Evolutionary conservation across 1,140 invertebrate species (phyloP).

Genomic region (Coboldia fuscipes): DNA sequence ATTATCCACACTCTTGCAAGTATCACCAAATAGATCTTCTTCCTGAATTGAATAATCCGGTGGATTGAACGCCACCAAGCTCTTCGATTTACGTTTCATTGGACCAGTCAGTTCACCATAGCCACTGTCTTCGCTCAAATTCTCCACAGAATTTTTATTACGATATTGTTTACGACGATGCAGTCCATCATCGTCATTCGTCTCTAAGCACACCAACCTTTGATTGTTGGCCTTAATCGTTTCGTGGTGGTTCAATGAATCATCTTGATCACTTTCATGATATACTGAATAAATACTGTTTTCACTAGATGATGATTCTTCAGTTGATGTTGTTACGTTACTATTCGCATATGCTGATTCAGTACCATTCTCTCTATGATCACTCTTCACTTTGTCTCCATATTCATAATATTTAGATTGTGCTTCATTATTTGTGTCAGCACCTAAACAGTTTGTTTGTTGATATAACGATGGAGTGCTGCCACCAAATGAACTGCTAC

Average conservation of each 20-base stretch:
- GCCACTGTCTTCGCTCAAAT: conserved; percentile 51
- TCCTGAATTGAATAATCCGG: conserved; percentile 11
- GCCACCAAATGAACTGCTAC: neutral
- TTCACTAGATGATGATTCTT: neutral
- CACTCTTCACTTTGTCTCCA: neutral
- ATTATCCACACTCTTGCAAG: conserved; percentile 3
- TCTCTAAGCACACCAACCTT: too few species aligned
- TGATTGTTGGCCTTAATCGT: too few species aligned
- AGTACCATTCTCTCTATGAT: too few species aligned
- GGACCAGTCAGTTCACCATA: conserved; percentile 35
- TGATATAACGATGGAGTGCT: conserved; percentile 6
- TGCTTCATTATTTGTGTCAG: too few species aligned
- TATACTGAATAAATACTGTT: neutral
- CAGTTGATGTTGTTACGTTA: neutral
- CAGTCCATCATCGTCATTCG: neutral
- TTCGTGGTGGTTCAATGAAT: too few species aligned
- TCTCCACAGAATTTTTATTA: conserved; percentile 40
- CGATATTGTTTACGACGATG: conserved; percentile 1
- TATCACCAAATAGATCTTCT: conserved; percentile 11
- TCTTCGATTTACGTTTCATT: conserved; percentile 21
- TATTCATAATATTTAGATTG: too few species aligned
- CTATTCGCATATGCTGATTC: too few species aligned
- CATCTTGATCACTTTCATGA: neutral
- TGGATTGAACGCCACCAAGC: conserved; percentile 20
- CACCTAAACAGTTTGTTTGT: conserved; percentile 12